These are phyloP conservation scores for Zelostemma sp. DNA, from an alignment of 1,140 invertebrate species.

Conservation along the genomic window DNA sequence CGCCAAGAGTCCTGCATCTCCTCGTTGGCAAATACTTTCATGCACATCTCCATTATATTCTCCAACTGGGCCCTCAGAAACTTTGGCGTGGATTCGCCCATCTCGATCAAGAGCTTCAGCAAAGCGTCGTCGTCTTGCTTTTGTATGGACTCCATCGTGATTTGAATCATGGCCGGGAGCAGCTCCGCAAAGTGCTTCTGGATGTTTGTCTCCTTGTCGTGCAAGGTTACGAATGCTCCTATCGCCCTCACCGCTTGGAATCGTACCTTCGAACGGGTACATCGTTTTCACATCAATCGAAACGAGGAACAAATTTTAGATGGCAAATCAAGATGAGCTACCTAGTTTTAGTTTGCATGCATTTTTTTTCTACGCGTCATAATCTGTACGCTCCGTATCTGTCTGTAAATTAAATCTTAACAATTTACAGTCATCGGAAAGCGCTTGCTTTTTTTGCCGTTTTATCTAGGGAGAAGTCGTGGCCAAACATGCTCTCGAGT, in stretches of 20 bases:
- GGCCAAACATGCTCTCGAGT: conserved; percentile 52
- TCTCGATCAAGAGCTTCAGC: conserved; percentile 92
- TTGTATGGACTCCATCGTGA: conserved; percentile 84
- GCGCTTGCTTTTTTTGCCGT: too few relatives aligned
- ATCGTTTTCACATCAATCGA: too few relatives aligned
- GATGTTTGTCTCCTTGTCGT: conserved; percentile 90
- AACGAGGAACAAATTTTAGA: too few relatives aligned
- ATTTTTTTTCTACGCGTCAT: conserved; percentile 9
- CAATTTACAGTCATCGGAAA: conserved; percentile 70
- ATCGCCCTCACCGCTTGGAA: conserved; percentile 88
- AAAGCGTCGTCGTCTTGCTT: conserved; percentile 90
- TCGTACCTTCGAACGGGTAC: conserved; percentile 70
- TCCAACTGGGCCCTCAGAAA: conserved; percentile 89
- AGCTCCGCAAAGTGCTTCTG: conserved; percentile 91
- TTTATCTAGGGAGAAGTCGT: conserved; percentile 61
- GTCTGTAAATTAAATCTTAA: conserved; percentile 67
- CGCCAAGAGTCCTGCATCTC: conserved; percentile 88
- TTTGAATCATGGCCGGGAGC: conserved; percentile 79
- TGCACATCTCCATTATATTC: conserved; percentile 90
- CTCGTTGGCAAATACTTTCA: conserved; percentile 79
- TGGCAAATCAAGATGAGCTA: too few relatives aligned
- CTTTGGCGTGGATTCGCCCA: conserved; percentile 94
- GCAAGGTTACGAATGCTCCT: conserved; percentile 89
- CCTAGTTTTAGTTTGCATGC: too few relatives aligned
- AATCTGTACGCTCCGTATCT: conserved; percentile 66